These are phyloP conservation scores for Zenarchopterus dispar DNA, from an alignment of 2,797 vertebrate genomes.

Conservation along the genomic window DNA sequence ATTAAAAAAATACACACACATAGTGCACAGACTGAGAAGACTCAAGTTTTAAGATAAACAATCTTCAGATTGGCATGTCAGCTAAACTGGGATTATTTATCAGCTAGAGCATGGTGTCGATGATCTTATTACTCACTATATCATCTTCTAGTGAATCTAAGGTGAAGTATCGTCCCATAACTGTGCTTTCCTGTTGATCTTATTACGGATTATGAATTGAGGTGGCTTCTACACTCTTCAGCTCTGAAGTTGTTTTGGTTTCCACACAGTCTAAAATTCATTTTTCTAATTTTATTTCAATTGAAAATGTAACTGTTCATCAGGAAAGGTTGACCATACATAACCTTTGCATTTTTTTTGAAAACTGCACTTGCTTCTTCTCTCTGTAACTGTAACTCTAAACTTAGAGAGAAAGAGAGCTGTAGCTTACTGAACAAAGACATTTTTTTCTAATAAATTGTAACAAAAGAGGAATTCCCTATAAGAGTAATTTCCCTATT, in stretches of 20 bases:
- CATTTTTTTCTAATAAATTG: too few relatives aligned
- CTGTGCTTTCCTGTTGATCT: conserved; percentile 39
- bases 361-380: too few relatives aligned
- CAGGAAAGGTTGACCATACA: too few relatives aligned
- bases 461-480: too few relatives aligned
- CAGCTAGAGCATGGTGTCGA: conserved; percentile 3
- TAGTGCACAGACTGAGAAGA: conserved; percentile 29
- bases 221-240: conserved; percentile 39
- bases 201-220: conserved; percentile 53
- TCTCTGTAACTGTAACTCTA: too few relatives aligned
- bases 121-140: conserved; percentile 37
- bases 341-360: too few relatives aligned
- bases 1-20: not conserved
- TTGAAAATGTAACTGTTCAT: too few relatives aligned
- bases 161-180: conserved; percentile 26
- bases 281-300: not conserved
- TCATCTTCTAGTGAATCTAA: conserved; percentile 19
- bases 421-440: too few relatives aligned
- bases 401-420: too few relatives aligned
- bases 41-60: too few relatives aligned
- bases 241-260: conserved; percentile 48
- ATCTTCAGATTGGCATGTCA: conserved; percentile 42
- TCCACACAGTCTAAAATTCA: too few relatives aligned
- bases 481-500: too few relatives aligned
- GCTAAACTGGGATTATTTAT: conserved; percentile 44